phyloP scores from a whole-genome alignment of 2,888 invertebrate species.

The Macaria liturata region DNA sequence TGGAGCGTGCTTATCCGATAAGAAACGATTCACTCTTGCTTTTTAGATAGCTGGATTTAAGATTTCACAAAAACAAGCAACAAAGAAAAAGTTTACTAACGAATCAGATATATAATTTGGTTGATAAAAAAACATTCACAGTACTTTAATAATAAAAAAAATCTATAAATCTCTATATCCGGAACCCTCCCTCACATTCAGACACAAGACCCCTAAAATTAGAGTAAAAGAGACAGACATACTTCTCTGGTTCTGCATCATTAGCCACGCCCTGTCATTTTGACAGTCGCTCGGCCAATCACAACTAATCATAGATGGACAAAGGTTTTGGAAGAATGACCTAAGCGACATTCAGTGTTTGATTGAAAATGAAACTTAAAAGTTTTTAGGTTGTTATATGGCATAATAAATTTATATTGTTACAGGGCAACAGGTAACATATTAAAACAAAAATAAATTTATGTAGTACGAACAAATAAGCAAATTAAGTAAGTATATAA shows the following conservation, averaged over 20 bases:
- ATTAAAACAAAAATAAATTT: no score
- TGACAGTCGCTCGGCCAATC: conserved; percentile 70
- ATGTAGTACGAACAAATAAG: no score
- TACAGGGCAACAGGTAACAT: no score
- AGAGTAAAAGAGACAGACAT: conserved; percentile 59
- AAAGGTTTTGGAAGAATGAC: conserved; percentile 8
- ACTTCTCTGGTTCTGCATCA: conserved; percentile 56
- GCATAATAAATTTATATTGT: not conserved
- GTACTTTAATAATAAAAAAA: no score
- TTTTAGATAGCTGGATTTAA: no score
- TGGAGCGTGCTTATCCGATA: no score
- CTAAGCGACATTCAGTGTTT: conserved; percentile 8
- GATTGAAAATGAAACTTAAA: not conserved
- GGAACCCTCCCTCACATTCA: conserved; percentile 29
- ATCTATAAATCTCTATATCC: conserved; percentile 15
- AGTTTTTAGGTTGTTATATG: no score
- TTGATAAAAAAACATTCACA: not conserved
- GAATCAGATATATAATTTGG: no score
- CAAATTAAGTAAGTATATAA: no score
- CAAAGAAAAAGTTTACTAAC: no score
- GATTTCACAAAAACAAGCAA: no score
- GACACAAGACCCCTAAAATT: conserved; percentile 37
- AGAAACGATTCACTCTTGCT: no score
- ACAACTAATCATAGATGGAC: conserved; percentile 25
- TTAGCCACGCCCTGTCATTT: conserved; percentile 72